Conservation (phyloP, 2,888 invertebrate genomes). For the Axea sp. region DNA sequence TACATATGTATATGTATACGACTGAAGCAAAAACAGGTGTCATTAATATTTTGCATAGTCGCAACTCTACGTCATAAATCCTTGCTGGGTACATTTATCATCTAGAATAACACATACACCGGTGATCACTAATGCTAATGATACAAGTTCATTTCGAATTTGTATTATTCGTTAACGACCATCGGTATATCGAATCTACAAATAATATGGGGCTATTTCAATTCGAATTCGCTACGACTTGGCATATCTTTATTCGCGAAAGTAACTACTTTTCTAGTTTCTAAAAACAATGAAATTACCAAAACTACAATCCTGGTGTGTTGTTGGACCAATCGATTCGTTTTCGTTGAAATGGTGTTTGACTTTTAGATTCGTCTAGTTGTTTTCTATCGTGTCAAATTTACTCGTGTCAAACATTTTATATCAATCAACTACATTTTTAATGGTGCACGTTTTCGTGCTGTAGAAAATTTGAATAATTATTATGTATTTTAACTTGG, state of each 20-base stretch:
- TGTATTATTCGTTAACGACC: conserved; percentile 14
- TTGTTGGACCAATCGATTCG: conserved; percentile 25
- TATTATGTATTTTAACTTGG: no score
- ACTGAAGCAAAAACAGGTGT: conserved; percentile 45
- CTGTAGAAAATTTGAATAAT: no score
- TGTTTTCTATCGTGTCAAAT: no score
- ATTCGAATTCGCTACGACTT: conserved; percentile 42
- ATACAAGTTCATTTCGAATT: conserved; percentile 4
- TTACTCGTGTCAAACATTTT: no score
- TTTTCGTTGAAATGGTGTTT: conserved; percentile 3
- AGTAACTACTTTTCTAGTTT: conserved; percentile 51
- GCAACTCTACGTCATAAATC: conserved; percentile 42
- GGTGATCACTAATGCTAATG: conserved; percentile 36
- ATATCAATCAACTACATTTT: no score
- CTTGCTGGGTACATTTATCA: conserved; percentile 45
- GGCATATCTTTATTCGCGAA: conserved; percentile 41
- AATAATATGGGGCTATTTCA: conserved; percentile 41
- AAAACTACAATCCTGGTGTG: conserved; percentile 59
- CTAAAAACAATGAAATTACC: conserved; percentile 48
- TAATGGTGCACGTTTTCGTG: no score
- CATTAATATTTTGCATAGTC: conserved; percentile 36
- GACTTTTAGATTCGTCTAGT: neutral
- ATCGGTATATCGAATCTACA: conserved; percentile 25
- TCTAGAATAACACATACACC: conserved; percentile 34
- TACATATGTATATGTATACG: conserved; percentile 35